These are phyloP conservation scores for Porites lutea DNA, from an alignment of 64 coral and sea anemone genomes.

Conservation along the genomic window DNA sequence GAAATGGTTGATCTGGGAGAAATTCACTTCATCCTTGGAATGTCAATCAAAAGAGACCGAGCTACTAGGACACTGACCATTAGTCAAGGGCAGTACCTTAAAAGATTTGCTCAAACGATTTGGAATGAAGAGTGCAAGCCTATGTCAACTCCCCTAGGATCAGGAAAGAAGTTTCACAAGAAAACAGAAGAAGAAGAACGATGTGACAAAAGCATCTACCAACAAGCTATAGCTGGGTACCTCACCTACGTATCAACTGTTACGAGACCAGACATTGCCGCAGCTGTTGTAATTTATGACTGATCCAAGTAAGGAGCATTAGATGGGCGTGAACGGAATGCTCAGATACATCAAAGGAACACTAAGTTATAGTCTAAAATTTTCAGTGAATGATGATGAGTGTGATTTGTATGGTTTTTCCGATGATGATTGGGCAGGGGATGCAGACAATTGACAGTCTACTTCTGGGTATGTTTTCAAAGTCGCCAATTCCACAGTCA, in stretches of 20 bases:
- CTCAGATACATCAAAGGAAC: not conserved
- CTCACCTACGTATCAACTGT: conserved; percentile 54
- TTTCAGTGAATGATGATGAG: not conserved
- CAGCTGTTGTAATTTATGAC: conserved; percentile 52
- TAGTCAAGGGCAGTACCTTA: not conserved
- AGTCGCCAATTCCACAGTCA: conserved; percentile 4
- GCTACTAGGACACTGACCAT: conserved; percentile 36
- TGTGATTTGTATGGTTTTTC: conserved; percentile 4
- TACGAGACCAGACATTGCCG: conserved; percentile 50
- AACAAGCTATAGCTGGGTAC: conserved; percentile 55
- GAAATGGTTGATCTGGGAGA: no score
- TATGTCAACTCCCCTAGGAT: conserved; percentile 15
- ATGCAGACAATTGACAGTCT: conserved; percentile 35
- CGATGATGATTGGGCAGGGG: conserved; percentile 37
- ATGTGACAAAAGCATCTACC: conserved; percentile 36
- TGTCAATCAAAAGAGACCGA: conserved; percentile 29
- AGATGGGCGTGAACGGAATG: no score
- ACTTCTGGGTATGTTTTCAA: conserved; percentile 19
- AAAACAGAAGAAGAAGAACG: not conserved
- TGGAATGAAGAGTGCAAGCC: conserved; percentile 50
- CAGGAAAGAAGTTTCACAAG: conserved; percentile 45
- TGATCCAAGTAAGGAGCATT: not conserved
- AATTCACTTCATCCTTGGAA: conserved; percentile 28
- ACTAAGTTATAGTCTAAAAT: not conserved
- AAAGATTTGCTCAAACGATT: conserved; percentile 26